phyloP scores from a whole-genome alignment of 2,113 vertebrate genomes.

The Arothron firmamentum region DNA sequence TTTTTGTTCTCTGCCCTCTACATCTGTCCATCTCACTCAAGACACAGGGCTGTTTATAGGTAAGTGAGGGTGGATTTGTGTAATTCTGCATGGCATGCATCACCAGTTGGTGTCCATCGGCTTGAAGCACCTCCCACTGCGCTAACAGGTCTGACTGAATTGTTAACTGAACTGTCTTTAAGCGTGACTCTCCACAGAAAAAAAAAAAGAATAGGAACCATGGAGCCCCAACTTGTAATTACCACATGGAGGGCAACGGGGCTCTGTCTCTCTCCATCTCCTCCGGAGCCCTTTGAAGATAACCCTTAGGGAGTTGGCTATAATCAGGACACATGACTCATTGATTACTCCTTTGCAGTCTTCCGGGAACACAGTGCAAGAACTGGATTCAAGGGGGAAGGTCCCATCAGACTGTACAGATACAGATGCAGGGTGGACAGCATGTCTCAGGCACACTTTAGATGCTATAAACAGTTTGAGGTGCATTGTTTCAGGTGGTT shows the following conservation, averaged over 20 bases:
- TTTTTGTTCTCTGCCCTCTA: slow-evolving; percentile 7
- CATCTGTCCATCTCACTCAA: slow-evolving; percentile 18
- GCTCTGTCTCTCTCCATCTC: slow-evolving; percentile 44
- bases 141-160: slow-evolving; percentile 56
- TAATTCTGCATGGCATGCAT: slow-evolving; percentile 35
- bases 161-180: slow-evolving; percentile 66
- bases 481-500: slow-evolving; percentile 33
- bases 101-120: slow-evolving; percentile 40
- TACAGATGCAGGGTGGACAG: slow-evolving; percentile 24
- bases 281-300: slow-evolving; percentile 64
- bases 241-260: slow-evolving; percentile 64
- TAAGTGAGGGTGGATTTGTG: slow-evolving; percentile 39
- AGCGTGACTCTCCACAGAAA: slow-evolving; percentile 52
- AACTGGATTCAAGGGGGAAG: slow-evolving; percentile 46
- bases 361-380: slow-evolving; percentile 56
- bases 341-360: slow-evolving; percentile 61
- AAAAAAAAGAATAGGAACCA: slow-evolving; percentile 47
- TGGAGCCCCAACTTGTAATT: slow-evolving; percentile 65
- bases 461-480: slow-evolving; percentile 40
- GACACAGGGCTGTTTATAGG: slow-evolving; percentile 10
- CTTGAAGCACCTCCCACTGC: slow-evolving; percentile 47
- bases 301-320: slow-evolving; percentile 62
- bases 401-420: slow-evolving; percentile 19
- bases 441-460: slow-evolving; percentile 34
- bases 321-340: slow-evolving; percentile 70